Evolutionary conservation across 2,797 vertebrate genomes (phyloP).

Genomic region (Chaunax sp.): DNA sequence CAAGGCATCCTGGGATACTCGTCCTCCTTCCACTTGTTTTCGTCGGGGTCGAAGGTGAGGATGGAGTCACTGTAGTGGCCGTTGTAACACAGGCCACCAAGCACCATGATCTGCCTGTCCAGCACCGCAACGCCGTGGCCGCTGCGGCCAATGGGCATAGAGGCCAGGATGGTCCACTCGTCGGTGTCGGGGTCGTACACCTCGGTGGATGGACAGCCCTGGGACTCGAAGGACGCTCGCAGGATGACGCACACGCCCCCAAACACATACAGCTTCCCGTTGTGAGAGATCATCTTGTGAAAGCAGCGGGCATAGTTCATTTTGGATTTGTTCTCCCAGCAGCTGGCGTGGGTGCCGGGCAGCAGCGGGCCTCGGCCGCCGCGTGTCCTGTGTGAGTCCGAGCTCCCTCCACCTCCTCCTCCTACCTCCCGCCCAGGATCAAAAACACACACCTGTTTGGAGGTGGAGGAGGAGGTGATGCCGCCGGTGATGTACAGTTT

Average conservation of each 20-base stretch:
- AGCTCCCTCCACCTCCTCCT: conserved; percentile 82
- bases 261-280: conserved; percentile 98
- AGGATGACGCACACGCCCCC: conserved; percentile 98
- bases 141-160: conserved; percentile 98
- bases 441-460: conserved; percentile 98
- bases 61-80: conserved; percentile 99
- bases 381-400: conserved; percentile 84
- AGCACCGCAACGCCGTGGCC: conserved; percentile 97
- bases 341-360: conserved; percentile 85
- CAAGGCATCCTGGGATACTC: conserved; percentile 99
- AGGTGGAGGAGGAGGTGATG: conserved; percentile 98
- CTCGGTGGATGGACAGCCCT: conserved; percentile 99
- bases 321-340: conserved; percentile 99
- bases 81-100: conserved; percentile 98
- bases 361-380: conserved; percentile 90
- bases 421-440: conserved; percentile 95
- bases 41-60: conserved; percentile 97
- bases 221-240: conserved; percentile 97
- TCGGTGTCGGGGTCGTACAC: conserved; percentile 96
- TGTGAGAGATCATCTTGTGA: conserved; percentile 99
- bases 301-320: conserved; percentile 99
- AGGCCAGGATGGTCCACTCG: conserved; percentile 98
- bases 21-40: conserved; percentile 99
- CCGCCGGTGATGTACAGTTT: conserved; percentile 98
- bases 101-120: conserved; percentile 99